phyloP scores from a whole-genome alignment of 2,888 invertebrate genomes.

The Meandrusa payeni region DNA sequence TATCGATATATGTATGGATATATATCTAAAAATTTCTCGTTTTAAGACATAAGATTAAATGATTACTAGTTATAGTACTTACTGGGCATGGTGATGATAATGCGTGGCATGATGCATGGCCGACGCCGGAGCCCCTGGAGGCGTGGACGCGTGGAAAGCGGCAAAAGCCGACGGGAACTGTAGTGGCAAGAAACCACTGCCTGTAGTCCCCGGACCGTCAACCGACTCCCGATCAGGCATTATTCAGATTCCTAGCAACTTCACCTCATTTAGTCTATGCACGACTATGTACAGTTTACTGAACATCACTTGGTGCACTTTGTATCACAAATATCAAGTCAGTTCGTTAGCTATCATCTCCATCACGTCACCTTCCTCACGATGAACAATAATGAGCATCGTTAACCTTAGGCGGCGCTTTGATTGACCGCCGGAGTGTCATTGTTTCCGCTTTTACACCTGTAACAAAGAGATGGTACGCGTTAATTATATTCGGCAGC shows the following conservation, averaged over 20 bases:
- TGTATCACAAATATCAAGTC: slow-evolving; percentile 54
- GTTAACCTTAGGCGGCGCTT: slow-evolving; percentile 29
- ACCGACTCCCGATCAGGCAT: slow-evolving; percentile 80
- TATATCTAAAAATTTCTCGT: too few relatives aligned
- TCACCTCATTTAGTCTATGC: slow-evolving; percentile 48
- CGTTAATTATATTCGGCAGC: slow-evolving; percentile 49
- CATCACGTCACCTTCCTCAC: slow-evolving; percentile 51
- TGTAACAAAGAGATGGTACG: slow-evolving; percentile 60
- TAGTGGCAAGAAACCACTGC: slow-evolving; percentile 79
- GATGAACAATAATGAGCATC: slow-evolving; percentile 41
- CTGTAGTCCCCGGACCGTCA: slow-evolving; percentile 78
- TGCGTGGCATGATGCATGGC: slow-evolving; percentile 81
- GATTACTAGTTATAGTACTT: too few relatives aligned
- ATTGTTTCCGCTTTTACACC: slow-evolving; percentile 46
- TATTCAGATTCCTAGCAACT: slow-evolving; percentile 58
- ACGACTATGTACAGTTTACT: slow-evolving; percentile 28
- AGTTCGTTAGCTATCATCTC: slow-evolving; percentile 57
- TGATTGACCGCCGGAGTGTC: slow-evolving; percentile 33
- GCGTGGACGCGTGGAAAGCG: slow-evolving; percentile 82
- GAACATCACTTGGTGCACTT: slow-evolving; percentile 28
- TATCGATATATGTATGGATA: too few relatives aligned
- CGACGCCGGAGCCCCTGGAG: slow-evolving; percentile 80
- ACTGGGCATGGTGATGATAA: slow-evolving; percentile 76
- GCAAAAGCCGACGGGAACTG: slow-evolving; percentile 81
- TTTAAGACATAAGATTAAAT: too few relatives aligned